A percentile compares a stretch with the other conserved stretches of the same genome.
These are phyloP conservation scores for Tachysurus fulvidraco DNA, from an alignment of 2,113 vertebrate genomes.

Conservation along the genomic window DNA sequence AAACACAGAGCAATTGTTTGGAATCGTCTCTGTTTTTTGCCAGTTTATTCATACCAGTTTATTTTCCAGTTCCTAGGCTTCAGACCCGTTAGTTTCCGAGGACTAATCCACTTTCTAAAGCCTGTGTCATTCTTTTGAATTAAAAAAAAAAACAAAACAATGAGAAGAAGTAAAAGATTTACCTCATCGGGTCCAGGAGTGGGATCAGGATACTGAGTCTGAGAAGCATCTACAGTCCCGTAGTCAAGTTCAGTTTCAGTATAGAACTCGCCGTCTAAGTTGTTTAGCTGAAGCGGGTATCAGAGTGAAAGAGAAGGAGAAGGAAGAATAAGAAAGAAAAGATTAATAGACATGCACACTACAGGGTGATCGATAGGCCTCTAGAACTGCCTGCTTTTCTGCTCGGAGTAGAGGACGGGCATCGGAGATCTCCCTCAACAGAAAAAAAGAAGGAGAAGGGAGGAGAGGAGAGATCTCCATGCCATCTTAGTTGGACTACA, in stretches of 20 bases:
- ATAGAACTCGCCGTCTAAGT: constrained; percentile 88
- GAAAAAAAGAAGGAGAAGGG: not conserved
- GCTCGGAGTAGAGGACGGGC: constrained; percentile 73
- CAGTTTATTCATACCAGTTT: constrained; percentile 58
- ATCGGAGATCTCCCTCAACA: constrained; percentile 90
- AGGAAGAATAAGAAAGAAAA: constrained; percentile 68
- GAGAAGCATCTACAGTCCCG: constrained; percentile 80
- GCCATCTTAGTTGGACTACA: constrained; percentile 65
- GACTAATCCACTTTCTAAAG: not conserved
- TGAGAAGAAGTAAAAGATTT: constrained; percentile 62
- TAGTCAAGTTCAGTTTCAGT: constrained; percentile 81
- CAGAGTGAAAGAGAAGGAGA: constrained; percentile 66
- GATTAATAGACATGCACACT: constrained; percentile 65
- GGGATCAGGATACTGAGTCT: constrained; percentile 80
- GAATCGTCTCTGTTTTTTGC: constrained; percentile 62
- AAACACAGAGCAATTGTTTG: constrained; percentile 57
- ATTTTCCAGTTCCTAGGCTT: constrained; percentile 54
- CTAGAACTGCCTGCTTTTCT: constrained; percentile 65
- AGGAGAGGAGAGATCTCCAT: constrained; percentile 90
- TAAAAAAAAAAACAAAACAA: constrained; percentile 34
- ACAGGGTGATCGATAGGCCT: constrained; percentile 60
- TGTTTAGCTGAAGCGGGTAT: constrained; percentile 79
- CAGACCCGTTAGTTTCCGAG: constrained; percentile 43
- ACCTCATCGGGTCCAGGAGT: constrained; percentile 86
- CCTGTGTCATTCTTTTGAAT: not conserved